Evolutionary conservation across 2,113 vertebrate species (phyloP), one percentile per base, ranked within the genome.

Genomic region (Ageneiosus marmoratus): DNA sequence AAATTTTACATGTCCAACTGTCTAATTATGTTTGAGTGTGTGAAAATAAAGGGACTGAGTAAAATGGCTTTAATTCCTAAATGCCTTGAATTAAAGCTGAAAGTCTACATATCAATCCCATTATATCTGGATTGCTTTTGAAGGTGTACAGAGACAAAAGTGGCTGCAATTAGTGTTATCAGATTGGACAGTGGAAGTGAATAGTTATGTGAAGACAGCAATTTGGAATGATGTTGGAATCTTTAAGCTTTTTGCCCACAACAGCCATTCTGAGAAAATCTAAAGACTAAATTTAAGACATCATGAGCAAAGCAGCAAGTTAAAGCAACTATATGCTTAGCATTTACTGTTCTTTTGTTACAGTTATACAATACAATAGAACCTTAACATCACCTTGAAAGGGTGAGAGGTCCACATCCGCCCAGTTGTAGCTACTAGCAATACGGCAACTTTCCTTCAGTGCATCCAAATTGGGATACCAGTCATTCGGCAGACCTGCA

Each of bases 381-480:
- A n/a, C n/a, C 44, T 81, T 20, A 50, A 44, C 34, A 27, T 86
- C 63, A 97, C 96, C 96, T 96, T 97, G 96, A 78, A 96, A 97
- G 88, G 96, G 96, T 87, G 96, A 96, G 89, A 97, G 95, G 89
- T 97, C 96, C 86, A 97, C 96, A 87, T 97, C 96, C 76, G 96
- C 95, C 96, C 96, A 97, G 92, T 97, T 97, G 92, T 96, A 96
- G 94, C 95, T 97, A 94, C 95, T 96, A 87, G 96, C 96, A 88
- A 97, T 96, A 86, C 96, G 95, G 93, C 96, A 97, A 92, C 95
- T 97, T 94, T 97, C 96, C 92, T 97, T 97, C 88, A 97, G 94
- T 90, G 96, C 94, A 89, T 97, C 96, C 90, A 97, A 93, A 90
- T 96, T 96, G 84, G 95, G 95, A 93, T 96, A 96, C 96, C 96